Base-by-base conservation (phyloP, 2,113 vertebrate species). In the Thamnaconus septentrionalis region DNA sequence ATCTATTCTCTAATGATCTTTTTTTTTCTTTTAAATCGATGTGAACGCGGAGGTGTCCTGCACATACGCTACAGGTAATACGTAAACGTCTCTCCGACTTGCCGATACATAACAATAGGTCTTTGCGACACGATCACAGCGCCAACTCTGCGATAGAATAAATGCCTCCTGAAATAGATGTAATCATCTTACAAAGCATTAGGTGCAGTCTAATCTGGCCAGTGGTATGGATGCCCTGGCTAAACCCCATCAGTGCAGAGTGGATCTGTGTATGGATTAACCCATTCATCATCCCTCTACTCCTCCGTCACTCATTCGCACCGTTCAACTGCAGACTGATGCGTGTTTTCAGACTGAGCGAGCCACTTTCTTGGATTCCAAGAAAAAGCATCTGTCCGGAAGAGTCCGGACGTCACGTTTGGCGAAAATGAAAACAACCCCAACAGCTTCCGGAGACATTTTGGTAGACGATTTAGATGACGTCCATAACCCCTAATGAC, bases 131-230 rank as follows among this genome's bases (percentile, higher is more conserved):
- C 77, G 84, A 41, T 88, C 81, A 75, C 84, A n/a, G 70, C 87
- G 85, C 87, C 90, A 84, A 88, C 89, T 80, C 73, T 75, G 77
- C 53, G 1, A 62, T 84, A 85, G 84, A 91, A 89, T 92, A 93
- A 93, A 92, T 91, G 82, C 77, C 75, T 89, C 92, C 89, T 89
- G 90, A 95, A 94, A 94, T 94, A 95, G 92, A 92, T 91, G 71
- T 94, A 95, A 95, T 96, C 94, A 91, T 94, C 88, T 95, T 94
- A 95, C 68, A 73, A 80, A 85, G 92, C 74, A 94, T 95, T 95
- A 94, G 88, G 82, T 91, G 85, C 87, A 92, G 92, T 87, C 79
- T 94, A 93, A 92, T 95, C 91, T 92, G 83, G 79, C 44, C 89
- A 66, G 86, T 77, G 76, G 74, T 80, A 45, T 80, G 78, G 64